These are phyloP conservation scores for Sicus ferrugineus DNA, from an alignment of 2,888 invertebrate genomes.

Conservation along the genomic window DNA sequence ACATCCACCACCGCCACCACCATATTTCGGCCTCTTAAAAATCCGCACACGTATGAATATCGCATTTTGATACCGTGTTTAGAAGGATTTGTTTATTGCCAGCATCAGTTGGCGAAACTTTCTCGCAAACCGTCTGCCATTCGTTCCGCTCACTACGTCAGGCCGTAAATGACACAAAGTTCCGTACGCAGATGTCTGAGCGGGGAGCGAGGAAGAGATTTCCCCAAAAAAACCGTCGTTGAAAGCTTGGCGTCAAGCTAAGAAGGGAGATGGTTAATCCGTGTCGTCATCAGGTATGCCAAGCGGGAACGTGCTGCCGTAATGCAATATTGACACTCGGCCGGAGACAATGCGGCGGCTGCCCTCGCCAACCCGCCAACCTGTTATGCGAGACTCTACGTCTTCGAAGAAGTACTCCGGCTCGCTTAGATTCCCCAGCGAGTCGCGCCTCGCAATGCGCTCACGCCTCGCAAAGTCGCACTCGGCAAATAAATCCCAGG, in stretches of 20 bases:
- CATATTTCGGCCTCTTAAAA: conserved; percentile 45
- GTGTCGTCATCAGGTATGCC: conserved; percentile 35
- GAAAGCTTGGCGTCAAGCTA: background rate
- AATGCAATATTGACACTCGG: conserved; percentile 58
- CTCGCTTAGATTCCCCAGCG: background rate
- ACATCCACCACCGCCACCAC: background rate
- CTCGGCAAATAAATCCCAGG: conserved; percentile 51
- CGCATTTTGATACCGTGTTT: conserved; percentile 62
- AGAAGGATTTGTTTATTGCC: conserved; percentile 63
- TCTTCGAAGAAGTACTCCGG: background rate
- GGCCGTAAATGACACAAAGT: conserved; percentile 26
- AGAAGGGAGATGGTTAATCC: conserved; percentile 39
- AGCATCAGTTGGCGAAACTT: conserved; percentile 52
- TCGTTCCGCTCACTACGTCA: conserved; percentile 18
- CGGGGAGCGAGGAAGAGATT: conserved; percentile 44
- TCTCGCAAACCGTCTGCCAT: conserved; percentile 24
- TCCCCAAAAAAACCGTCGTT: background rate
- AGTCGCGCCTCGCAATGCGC: background rate
- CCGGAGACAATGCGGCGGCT: conserved; percentile 10
- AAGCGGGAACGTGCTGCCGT: conserved; percentile 50
- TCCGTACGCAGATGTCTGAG: conserved; percentile 11
- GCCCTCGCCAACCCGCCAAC: background rate
- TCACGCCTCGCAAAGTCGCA: conserved; percentile 29
- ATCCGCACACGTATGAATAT: conserved; percentile 59
- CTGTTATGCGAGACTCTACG: conserved; percentile 19